A percentile compares a stretch with the other conserved stretches of the same genome.
phyloP scores from a whole-genome alignment of 2,797 vertebrate genomes.

The Neosilurus hyrtlii region DNA sequence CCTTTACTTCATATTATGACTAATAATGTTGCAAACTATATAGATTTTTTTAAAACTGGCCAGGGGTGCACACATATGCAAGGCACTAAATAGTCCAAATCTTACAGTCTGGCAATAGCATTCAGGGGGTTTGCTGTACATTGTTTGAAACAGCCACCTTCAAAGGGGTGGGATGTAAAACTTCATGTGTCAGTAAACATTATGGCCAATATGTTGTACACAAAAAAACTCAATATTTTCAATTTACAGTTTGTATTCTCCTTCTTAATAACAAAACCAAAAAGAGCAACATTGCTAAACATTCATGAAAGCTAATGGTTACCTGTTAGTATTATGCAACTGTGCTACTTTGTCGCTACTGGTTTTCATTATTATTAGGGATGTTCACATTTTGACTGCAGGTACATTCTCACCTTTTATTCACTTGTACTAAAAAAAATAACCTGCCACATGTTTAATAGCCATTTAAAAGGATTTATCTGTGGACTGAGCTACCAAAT shows the following conservation, averaged over 20 bases:
- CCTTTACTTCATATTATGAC: no score
- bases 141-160: conserved; percentile 3
- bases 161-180: not conserved
- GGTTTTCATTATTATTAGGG: not conserved
- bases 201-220: not conserved
- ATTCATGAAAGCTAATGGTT: conserved; percentile 15
- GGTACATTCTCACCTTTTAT: conserved; percentile 4
- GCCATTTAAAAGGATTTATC: conserved; percentile 4
- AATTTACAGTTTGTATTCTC: not conserved
- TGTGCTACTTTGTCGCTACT: conserved; percentile 18
- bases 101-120: not conserved
- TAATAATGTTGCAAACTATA: not conserved
- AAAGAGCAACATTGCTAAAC: conserved; percentile 28
- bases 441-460: not conserved
- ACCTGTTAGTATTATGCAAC: conserved; percentile 41
- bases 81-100: not conserved
- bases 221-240: not conserved
- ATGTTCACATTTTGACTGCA: conserved; percentile 1
- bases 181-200: not conserved
- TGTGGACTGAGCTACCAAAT: conserved; percentile 63
- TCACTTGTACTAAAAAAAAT: not conserved
- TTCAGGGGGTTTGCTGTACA: not conserved
- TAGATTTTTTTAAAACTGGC: not conserved
- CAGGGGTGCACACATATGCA: not conserved
- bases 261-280: conserved; percentile 23